phyloP scores from a whole-genome alignment of 2,888 invertebrate species.

The Nemurella pictetii region DNA sequence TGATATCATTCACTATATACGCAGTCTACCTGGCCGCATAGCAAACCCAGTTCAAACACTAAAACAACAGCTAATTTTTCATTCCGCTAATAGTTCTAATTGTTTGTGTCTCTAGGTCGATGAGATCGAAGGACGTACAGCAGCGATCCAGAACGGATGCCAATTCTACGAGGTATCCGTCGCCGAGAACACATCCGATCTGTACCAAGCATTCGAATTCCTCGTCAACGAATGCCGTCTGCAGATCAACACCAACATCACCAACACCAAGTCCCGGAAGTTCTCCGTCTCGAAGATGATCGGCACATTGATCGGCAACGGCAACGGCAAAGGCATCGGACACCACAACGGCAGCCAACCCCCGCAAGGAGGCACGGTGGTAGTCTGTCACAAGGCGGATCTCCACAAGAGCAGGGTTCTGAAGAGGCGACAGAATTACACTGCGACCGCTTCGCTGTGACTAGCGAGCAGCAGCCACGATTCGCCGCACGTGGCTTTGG shows the following conservation, averaged over 20 bases:
- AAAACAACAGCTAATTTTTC: neutral
- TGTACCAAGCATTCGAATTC: slow-evolving; percentile 73
- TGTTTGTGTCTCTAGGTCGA: slow-evolving; percentile 62
- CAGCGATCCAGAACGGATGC: slow-evolving; percentile 68
- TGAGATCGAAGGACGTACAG: slow-evolving; percentile 69
- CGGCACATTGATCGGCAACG: slow-evolving; percentile 68
- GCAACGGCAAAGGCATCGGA: slow-evolving; percentile 48
- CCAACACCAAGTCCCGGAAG: slow-evolving; percentile 58
- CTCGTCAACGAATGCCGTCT: slow-evolving; percentile 67
- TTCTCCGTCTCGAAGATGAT: slow-evolving; percentile 81
- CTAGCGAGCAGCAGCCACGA: slow-evolving; percentile 46
- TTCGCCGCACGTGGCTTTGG: neutral
- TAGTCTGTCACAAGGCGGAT: slow-evolving; percentile 63
- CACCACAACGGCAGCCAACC: slow-evolving; percentile 45
- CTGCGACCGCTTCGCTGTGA: slow-evolving; percentile 69
- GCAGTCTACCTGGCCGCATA: too few relatives aligned
- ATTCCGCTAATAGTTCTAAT: neutral
- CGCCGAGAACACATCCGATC: slow-evolving; percentile 74
- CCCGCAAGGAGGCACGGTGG: slow-evolving; percentile 59
- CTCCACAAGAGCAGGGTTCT: slow-evolving; percentile 60
- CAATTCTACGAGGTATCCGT: slow-evolving; percentile 82
- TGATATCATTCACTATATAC: too few relatives aligned
- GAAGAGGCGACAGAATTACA: slow-evolving; percentile 61
- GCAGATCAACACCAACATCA: slow-evolving; percentile 56
- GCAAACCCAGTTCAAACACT: too few relatives aligned